phyloP scores from a whole-genome alignment of 2,113 vertebrate species.

The Antennarius striatus region DNA sequence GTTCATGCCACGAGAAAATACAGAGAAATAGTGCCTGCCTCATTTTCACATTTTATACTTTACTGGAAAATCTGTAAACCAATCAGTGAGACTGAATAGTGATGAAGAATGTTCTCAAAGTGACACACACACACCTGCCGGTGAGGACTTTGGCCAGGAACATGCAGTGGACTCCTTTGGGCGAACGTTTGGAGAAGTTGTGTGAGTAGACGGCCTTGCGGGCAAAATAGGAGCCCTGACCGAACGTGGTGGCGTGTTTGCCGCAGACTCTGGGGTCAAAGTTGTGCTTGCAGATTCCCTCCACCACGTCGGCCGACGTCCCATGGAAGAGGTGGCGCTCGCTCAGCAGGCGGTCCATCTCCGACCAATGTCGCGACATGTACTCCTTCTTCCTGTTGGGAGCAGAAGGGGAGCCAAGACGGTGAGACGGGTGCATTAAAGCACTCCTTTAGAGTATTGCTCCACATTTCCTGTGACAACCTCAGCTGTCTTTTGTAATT shows the following conservation, averaged over 20 bases:
- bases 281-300: constrained; percentile 99
- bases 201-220: constrained; percentile 97
- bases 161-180: constrained; percentile 96
- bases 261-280: constrained; percentile 97
- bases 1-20: too few species aligned
- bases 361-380: constrained; percentile 91
- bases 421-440: too few species aligned
- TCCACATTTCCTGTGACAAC: too few species aligned
- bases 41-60: too few species aligned
- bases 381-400: constrained; percentile 96
- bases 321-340: constrained; percentile 98
- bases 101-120: not conserved
- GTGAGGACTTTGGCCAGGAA: constrained; percentile 98
- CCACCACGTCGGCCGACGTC: constrained; percentile 95
- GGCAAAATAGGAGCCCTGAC: constrained; percentile 98
- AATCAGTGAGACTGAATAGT: not conserved
- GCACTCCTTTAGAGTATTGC: too few species aligned
- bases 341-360: constrained; percentile 90
- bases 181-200: constrained; percentile 95
- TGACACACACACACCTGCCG: constrained; percentile 76
- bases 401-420: not conserved
- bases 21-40: too few species aligned
- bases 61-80: too few species aligned
- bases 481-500: too few species aligned
- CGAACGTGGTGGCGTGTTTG: constrained; percentile 98